A percentile compares a stretch with the other conserved stretches of the same genome.
Evolutionary conservation across 2,113 vertebrate genomes (phyloP).

Genomic region (Acanthochromis polyacanthus): DNA sequence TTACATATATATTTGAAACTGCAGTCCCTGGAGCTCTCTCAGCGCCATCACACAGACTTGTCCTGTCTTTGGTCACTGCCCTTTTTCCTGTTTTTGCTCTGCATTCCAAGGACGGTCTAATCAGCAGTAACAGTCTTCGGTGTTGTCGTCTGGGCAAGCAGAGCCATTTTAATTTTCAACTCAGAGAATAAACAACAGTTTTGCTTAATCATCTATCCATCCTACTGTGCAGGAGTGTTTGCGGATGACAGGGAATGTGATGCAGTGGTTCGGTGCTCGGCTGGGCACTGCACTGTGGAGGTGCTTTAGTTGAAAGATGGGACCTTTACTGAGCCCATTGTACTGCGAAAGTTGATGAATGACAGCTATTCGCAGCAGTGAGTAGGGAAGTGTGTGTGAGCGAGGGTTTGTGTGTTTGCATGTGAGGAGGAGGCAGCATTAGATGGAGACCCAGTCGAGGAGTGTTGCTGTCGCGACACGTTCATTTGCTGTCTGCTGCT

Average conservation of each 20-base stretch:
- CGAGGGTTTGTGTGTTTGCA: conserved; percentile 27
- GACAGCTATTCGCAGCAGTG: conserved; percentile 70
- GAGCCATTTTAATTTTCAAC: conserved; percentile 48
- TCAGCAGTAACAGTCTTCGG: conserved; percentile 18
- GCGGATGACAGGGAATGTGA: conserved; percentile 41
- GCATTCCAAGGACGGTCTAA: conserved; percentile 18
- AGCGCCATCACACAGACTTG: neutral
- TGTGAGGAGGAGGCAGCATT: conserved; percentile 56
- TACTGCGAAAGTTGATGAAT: conserved; percentile 76
- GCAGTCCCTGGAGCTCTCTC: neutral
- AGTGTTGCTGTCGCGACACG: conserved; percentile 54
- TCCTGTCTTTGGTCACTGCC: neutral
- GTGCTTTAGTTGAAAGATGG: conserved; percentile 74
- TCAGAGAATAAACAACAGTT: conserved; percentile 53
- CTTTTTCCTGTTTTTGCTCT: neutral
- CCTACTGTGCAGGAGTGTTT: conserved; percentile 35
- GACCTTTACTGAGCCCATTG: conserved; percentile 71
- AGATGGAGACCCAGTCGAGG: conserved; percentile 61
- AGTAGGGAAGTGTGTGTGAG: neutral
- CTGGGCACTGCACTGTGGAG: conserved; percentile 58
- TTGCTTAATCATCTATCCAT: conserved; percentile 38
- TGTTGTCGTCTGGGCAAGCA: conserved; percentile 14
- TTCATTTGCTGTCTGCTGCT: conserved; percentile 77
- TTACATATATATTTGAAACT: neutral
- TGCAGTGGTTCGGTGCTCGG: conserved; percentile 42